Conservation (phyloP, 2,113 vertebrate species). For the Ardeotis arabs region DNA sequence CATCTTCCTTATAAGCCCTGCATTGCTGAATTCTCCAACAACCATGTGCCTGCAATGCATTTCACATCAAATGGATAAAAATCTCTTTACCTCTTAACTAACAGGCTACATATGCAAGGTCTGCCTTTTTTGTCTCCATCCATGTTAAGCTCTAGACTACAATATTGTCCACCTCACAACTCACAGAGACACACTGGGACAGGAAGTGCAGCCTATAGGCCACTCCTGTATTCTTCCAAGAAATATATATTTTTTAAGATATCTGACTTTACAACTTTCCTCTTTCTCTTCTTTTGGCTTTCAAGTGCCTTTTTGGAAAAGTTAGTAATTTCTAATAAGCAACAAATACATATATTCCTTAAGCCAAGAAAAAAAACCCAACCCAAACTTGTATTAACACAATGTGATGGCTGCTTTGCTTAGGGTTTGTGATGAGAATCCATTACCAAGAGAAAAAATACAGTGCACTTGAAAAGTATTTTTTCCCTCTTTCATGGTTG, state of each 20-base stretch:
- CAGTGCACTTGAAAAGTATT: background rate
- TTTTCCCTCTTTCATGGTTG: background rate
- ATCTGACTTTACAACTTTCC: background rate
- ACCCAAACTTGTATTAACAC: background rate
- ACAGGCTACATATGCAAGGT: fast-evolving
- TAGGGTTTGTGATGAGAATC: background rate
- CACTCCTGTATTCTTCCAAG: background rate
- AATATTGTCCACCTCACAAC: background rate
- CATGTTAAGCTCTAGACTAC: background rate
- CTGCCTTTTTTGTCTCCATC: background rate
- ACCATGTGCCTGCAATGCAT: background rate
- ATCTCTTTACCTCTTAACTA: background rate
- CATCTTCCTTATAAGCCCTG: background rate
- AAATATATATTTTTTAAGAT: background rate
- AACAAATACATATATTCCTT: background rate
- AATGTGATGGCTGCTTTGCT: background rate
- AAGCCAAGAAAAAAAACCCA: background rate
- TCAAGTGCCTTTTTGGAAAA: background rate
- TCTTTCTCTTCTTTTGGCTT: background rate
- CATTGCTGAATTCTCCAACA: background rate
- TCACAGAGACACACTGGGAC: fast-evolving
- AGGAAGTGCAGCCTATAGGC: background rate
- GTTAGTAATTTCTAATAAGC: background rate
- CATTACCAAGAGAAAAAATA: slow-evolving; percentile 1
- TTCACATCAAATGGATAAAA: background rate